Conservation (phyloP, 2,797 vertebrate genomes). For the Spinus pinus region DNA sequence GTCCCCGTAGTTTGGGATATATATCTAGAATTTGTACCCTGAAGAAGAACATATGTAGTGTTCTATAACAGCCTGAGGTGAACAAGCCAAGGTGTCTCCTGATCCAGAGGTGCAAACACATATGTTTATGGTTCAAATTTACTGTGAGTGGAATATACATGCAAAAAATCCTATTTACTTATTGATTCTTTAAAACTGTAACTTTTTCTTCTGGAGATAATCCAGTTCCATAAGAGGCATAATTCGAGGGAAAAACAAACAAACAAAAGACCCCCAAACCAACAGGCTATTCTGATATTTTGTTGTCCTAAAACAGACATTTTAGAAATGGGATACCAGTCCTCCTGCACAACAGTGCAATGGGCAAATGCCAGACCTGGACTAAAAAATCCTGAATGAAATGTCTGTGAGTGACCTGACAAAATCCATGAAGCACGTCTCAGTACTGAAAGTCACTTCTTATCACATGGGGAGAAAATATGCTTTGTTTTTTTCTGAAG, state of each 20-base stretch:
- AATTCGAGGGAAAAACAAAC: neutral
- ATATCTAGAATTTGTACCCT: neutral
- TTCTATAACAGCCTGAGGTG: neutral
- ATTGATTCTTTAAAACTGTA: neutral
- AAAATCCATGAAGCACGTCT: neutral
- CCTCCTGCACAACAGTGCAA: neutral
- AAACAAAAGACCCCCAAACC: neutral
- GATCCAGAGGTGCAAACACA: neutral
- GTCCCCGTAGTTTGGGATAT: neutral
- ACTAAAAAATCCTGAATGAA: neutral
- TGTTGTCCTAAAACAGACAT: neutral
- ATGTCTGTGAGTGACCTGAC: neutral
- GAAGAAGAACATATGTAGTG: neutral
- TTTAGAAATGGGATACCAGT: neutral
- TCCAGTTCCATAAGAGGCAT: neutral
- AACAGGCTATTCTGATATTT: neutral
- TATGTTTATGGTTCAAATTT: neutral
- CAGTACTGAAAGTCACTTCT: neutral
- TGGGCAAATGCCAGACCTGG: neutral
- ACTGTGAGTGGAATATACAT: neutral
- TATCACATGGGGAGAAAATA: neutral
- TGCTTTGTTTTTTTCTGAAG: neutral
- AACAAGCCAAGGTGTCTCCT: neutral
- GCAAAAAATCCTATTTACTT: neutral
- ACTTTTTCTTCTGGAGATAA: neutral